A percentile compares a stretch with the other conserved stretches of the same genome.
phyloP scores from a whole-genome alignment of 2,113 vertebrate genomes.

The Lipophrys pholis region DNA sequence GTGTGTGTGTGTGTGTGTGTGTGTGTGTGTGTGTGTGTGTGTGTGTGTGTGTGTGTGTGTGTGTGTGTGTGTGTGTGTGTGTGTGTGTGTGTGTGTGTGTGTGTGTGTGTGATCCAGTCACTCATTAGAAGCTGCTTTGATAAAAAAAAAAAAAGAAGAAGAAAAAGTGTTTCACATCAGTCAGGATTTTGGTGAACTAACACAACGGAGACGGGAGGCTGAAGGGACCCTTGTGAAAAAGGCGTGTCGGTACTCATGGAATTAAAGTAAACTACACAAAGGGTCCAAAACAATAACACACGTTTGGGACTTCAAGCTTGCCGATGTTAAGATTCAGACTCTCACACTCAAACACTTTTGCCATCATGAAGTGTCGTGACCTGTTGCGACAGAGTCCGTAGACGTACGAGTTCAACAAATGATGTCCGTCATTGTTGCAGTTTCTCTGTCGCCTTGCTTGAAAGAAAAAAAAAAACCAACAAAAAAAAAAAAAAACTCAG shows the following conservation, averaged over 20 bases:
- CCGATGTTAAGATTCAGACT: constrained; percentile 52
- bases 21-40: no score
- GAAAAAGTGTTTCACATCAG: constrained; percentile 63
- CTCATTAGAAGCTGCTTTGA: constrained; percentile 53
- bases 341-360: constrained; percentile 43
- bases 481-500: no score
- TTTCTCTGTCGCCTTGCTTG: not conserved
- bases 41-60: no score
- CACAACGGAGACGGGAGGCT: constrained; percentile 62
- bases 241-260: constrained; percentile 57
- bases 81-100: no score
- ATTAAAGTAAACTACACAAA: constrained; percentile 46
- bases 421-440: constrained; percentile 41
- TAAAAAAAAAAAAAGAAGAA: not conserved
- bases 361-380: constrained; percentile 41
- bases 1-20: no score
- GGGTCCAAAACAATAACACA: constrained; percentile 27
- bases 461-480: no score
- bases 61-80: no score
- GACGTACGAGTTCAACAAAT: constrained; percentile 46
- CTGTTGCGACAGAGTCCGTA: constrained; percentile 4
- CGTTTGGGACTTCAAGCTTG: constrained; percentile 42
- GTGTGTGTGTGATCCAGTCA: constrained; percentile 58
- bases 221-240: constrained; percentile 62
- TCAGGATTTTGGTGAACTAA: constrained; percentile 59